Base-by-base conservation (phyloP, 2,113 vertebrate genomes). In the Andinoacara biseriatus region DNA sequence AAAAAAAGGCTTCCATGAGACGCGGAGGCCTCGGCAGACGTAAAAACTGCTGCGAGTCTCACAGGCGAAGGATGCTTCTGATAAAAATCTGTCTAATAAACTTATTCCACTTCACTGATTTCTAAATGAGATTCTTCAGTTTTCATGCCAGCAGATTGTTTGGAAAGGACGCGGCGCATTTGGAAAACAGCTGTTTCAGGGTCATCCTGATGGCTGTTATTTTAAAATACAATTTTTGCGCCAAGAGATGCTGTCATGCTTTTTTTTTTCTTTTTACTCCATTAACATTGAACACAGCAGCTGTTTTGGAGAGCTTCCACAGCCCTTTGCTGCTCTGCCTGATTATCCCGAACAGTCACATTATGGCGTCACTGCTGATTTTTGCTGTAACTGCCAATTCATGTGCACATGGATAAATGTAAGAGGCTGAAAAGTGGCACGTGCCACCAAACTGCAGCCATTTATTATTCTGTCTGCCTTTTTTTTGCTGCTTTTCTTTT, bases 281-380 rank as follows among this genome's bases (percentile, higher is more conserved):
- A n/a, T n/a, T 52, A 52, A 72, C 0, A 2, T 13, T 72, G 65
- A 52, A 65, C 31, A 52, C 65, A 72, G 65, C 65, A 72, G 46
- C 65, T 72, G 65, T 52, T 52, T 72, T 52, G 65, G 65, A 72
- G 65, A 31, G 43, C 65, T 72, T 72, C 65, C 52, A 26, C 46
- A n/a, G 46, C 29, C 43, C 46, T 31, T 52, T 52, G 24, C 17
- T 52, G 26, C 65, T 31, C 43, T 72, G 43, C 43, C 7, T 52
- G 43, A 52, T 72, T 72, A 52, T 31, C 20, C 46, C 65, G 20
- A 72, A 31, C 65, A 69, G 0, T 31, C 65, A 52, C 65, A 72
- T 72, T 31, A 52, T 31, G 10, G 24, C 2, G 0, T 3, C 31
- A 49, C 24, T 69, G 22, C 18, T 69, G 9, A 2, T 49, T 20